Evolutionary conservation across 1,140 invertebrate genomes (phyloP).

Genomic region (Drosophila biarmipes): DNA sequence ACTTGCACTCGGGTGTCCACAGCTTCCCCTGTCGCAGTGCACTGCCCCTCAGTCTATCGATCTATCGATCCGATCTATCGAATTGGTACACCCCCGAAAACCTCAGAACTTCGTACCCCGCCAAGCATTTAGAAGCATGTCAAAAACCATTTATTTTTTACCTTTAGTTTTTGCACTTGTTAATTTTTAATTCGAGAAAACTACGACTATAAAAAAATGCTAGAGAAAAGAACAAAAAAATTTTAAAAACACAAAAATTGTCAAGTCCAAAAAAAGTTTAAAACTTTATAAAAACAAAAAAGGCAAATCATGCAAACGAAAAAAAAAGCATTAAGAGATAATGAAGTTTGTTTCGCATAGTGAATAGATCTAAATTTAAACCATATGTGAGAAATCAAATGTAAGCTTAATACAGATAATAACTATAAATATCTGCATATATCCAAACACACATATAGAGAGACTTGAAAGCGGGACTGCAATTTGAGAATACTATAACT

Average conservation of each 20-base stretch:
- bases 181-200: constrained; percentile 66
- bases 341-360: constrained; percentile 78
- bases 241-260: constrained; percentile 44
- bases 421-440: constrained; percentile 59
- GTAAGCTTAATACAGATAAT: constrained; percentile 79
- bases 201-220: constrained; percentile 38
- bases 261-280: constrained; percentile 74
- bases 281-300: constrained; percentile 64
- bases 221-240: constrained; percentile 42
- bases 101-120: constrained; percentile 34
- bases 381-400: constrained; percentile 80
- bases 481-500: constrained; percentile 38
- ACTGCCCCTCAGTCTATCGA: constrained; percentile 51
- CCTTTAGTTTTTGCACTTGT: constrained; percentile 71
- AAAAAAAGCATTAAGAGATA: constrained; percentile 53
- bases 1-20: constrained; percentile 6
- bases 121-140: constrained; percentile 71
- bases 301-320: constrained; percentile 49
- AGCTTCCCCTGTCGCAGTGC: constrained; percentile 33
- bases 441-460: constrained; percentile 40
- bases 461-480: constrained; percentile 49
- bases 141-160: constrained; percentile 45
- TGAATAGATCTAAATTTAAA: constrained; percentile 73
- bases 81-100: constrained; percentile 6
- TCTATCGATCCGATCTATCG: constrained; percentile 18